Evolutionary conservation across 2,113 vertebrate species (phyloP).

Genomic region (Taurulus bubalis): DNA sequence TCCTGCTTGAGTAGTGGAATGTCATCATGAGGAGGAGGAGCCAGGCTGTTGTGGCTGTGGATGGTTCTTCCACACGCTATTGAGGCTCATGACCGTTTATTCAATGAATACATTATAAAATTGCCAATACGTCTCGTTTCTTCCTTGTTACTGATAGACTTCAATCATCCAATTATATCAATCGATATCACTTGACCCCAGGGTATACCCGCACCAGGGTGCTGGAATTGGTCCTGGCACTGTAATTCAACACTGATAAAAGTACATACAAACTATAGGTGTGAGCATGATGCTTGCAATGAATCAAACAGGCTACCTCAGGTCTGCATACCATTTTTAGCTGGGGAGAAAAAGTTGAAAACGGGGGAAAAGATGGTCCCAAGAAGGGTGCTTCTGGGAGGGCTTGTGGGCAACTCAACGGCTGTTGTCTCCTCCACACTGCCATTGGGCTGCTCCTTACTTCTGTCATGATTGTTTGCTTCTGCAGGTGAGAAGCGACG

Average conservation of each 20-base stretch:
- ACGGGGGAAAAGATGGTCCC: constrained; percentile 99
- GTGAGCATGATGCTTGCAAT: background rate
- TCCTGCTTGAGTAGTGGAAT: too few relatives aligned
- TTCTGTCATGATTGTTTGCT: constrained; percentile 92
- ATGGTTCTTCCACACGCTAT: too few relatives aligned
- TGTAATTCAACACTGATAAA: background rate
- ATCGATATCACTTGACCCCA: background rate
- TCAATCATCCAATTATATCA: too few relatives aligned
- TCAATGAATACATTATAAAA: too few relatives aligned
- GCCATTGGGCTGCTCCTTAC: constrained; percentile 94
- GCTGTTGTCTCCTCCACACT: constrained; percentile 89
- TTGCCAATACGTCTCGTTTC: too few relatives aligned
- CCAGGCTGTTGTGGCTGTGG: too few relatives aligned
- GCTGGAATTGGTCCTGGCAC: background rate
- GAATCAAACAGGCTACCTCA: background rate
- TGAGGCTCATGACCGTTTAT: too few relatives aligned
- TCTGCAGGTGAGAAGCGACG: constrained; percentile 75
- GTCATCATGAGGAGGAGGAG: too few relatives aligned
- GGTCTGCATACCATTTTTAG: constrained; percentile 91
- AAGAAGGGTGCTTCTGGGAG: constrained; percentile 92
- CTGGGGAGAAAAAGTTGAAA: constrained; percentile 98
- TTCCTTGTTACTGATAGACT: too few relatives aligned
- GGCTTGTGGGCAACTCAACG: constrained; percentile 84
- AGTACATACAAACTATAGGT: background rate
- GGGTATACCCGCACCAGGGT: background rate